Evolutionary conservation across 1,140 invertebrate species (phyloP).

Genomic region (Rhizoglyphus robini): DNA sequence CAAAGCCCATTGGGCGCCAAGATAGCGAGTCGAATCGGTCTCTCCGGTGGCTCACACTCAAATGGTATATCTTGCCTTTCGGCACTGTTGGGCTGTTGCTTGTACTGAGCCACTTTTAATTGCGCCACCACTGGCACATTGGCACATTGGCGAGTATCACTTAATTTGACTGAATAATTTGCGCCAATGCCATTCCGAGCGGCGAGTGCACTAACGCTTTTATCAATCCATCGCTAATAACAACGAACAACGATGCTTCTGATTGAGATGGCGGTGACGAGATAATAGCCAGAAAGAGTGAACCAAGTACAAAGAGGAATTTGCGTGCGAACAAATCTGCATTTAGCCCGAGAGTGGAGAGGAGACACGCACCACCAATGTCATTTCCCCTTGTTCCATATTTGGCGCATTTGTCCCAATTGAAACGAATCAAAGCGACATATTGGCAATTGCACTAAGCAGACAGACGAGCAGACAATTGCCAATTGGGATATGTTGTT

Average conservation of each 20-base stretch:
- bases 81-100: neutral
- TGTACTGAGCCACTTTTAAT: conserved; percentile 1
- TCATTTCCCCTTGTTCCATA: too few relatives aligned
- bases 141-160: conserved; percentile 3
- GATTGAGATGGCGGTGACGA: conserved; percentile 1
- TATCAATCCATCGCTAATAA: neutral
- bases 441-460: neutral
- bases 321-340: conserved; percentile 7
- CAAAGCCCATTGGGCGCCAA: neutral
- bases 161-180: neutral
- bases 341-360: neutral
- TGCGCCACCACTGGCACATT: neutral
- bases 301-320: neutral
- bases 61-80: neutral
- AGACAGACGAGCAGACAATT: neutral
- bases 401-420: too few relatives aligned
- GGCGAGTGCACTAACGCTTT: too few relatives aligned
- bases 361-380: neutral
- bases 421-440: too few relatives aligned
- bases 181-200: neutral
- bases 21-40: neutral
- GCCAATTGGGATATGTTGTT: neutral
- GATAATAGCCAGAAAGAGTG: neutral
- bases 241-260: neutral
- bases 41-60: neutral